Percentiles rank a stretch among this genome's conserved stretches.
These are phyloP conservation scores for Sula dactylatra DNA, from an alignment of 2,113 vertebrate species.

Conservation along the genomic window DNA sequence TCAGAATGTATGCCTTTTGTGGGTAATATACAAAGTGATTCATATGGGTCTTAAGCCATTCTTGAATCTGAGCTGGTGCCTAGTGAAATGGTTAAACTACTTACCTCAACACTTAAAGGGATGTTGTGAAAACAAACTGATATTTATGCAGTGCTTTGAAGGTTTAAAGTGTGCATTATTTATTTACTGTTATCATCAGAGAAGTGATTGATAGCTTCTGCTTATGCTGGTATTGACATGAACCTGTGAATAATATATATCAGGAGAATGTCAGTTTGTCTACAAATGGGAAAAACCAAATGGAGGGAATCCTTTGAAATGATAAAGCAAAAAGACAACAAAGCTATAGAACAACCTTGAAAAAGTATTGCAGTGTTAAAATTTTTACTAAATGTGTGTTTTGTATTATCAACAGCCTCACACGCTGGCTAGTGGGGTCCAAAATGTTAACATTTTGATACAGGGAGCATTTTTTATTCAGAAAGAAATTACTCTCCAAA, in stretches of 20 bases:
- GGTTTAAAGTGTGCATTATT: conserved; percentile 49
- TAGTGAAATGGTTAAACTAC: conserved; percentile 28
- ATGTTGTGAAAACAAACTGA: conserved; percentile 34
- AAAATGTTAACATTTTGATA: not conserved
- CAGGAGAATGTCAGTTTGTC: conserved; percentile 14
- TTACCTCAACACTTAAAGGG: not conserved
- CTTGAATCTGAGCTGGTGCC: not conserved
- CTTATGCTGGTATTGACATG: conserved; percentile 9
- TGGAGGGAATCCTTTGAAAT: not conserved
- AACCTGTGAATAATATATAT: conserved; percentile 25
- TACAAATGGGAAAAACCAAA: conserved; percentile 26
- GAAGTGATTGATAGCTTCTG: conserved; percentile 4
- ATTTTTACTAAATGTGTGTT: not conserved
- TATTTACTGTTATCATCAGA: conserved; percentile 45
- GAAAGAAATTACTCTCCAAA: conserved; percentile 38
- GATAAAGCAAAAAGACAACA: not conserved
- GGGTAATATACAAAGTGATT: not conserved
- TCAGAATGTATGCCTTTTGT: not conserved
- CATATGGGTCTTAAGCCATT: not conserved
- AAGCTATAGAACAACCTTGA: not conserved
- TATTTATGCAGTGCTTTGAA: conserved; percentile 44
- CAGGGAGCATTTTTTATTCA: conserved; percentile 26
- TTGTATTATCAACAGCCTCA: not conserved
- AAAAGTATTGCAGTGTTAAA: not conserved
- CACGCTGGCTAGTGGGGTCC: not conserved